Evolutionary conservation across 2,888 invertebrate species (phyloP).

Genomic region (Rhyacophila evoluta): DNA sequence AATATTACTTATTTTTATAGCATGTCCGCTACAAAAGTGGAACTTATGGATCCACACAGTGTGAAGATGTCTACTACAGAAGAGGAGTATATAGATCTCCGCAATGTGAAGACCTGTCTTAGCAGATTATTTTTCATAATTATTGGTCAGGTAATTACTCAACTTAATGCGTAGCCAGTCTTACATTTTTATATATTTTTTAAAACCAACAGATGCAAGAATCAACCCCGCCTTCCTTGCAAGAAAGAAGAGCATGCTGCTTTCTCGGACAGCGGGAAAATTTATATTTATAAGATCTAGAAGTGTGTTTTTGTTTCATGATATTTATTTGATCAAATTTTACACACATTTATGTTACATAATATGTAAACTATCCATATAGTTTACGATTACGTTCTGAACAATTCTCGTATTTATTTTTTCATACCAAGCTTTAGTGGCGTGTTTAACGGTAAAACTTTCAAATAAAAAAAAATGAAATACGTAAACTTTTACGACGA

Average conservation of each 20-base stretch:
- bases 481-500: slow-evolving; percentile 4
- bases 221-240: too few species aligned
- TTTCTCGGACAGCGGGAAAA: neutral
- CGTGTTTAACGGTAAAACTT: neutral
- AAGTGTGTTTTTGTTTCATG: neutral
- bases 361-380: neutral
- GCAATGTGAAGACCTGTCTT: neutral
- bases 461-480: neutral
- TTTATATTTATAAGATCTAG: neutral
- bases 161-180: too few species aligned
- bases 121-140: too few species aligned
- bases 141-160: neutral
- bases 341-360: neutral
- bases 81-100: neutral
- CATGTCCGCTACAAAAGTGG: neutral
- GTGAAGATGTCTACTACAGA: too few species aligned
- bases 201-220: too few species aligned
- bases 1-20: neutral
- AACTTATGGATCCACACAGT: too few species aligned
- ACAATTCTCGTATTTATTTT: neutral
- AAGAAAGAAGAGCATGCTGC: too few species aligned
- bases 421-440: neutral
- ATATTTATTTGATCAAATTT: neutral
- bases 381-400: neutral
- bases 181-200: too few species aligned